Conservation (phyloP, 1,140 invertebrate genomes). For the Eurosta solidaginis region DNA sequence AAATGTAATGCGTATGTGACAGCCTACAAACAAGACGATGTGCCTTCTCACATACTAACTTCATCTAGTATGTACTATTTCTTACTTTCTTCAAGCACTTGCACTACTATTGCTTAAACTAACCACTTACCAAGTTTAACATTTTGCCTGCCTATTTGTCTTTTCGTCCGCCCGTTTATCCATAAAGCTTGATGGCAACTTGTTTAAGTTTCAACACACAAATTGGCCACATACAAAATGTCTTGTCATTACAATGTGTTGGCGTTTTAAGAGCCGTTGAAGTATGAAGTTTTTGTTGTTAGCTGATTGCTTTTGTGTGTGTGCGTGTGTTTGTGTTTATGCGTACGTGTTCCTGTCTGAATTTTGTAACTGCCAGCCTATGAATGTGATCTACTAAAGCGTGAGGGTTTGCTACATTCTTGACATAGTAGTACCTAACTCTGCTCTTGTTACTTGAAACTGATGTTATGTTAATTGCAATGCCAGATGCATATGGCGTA, state of each 20-base stretch:
- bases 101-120: too few species aligned
- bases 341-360: background rate
- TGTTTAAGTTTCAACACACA: background rate
- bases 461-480: slow-evolving; percentile 18
- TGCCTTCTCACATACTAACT: background rate
- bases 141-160: background rate
- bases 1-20: background rate
- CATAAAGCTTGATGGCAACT: background rate
- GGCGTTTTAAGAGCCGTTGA: background rate
- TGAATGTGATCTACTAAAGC: background rate
- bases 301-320: background rate
- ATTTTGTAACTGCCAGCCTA: background rate
- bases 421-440: too few species aligned
- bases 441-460: background rate
- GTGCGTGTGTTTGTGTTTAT: background rate
- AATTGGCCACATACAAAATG: background rate
- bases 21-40: background rate
- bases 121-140: too few species aligned
- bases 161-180: background rate
- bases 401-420: slow-evolving; percentile 10
- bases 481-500: background rate
- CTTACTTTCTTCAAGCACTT: too few species aligned
- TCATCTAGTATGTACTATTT: background rate
- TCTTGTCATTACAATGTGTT: background rate
- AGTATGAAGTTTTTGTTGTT: background rate